Conservation (phyloP, 2,888 invertebrate genomes). For the Leucozona laternaria region DNA sequence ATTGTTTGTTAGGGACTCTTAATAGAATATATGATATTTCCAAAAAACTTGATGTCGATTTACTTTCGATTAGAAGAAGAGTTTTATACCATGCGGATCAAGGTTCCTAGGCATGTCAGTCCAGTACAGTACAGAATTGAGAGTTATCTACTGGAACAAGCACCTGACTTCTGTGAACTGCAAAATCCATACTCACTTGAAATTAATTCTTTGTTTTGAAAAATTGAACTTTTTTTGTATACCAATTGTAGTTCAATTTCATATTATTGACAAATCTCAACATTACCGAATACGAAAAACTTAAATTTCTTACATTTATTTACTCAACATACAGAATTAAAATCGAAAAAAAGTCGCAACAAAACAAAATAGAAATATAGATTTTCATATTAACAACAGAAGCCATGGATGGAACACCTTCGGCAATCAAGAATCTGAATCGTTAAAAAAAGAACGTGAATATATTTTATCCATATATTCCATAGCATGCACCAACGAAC, state of each 20-base stretch:
- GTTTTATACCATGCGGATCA: too few species aligned
- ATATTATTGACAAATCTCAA: background rate
- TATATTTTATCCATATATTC: conserved; percentile 21
- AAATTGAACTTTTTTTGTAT: background rate
- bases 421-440: conserved; percentile 37
- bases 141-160: too few species aligned
- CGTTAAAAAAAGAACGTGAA: conserved; percentile 13
- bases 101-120: too few species aligned
- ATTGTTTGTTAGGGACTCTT: too few species aligned
- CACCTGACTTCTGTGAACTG: too few species aligned
- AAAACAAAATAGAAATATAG: conserved; percentile 4
- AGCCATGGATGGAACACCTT: conserved; percentile 51
- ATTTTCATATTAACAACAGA: conserved; percentile 28
- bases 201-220: too few species aligned
- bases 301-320: background rate
- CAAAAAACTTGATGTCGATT: too few species aligned
- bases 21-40: too few species aligned
- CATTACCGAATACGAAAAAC: background rate
- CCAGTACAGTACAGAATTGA: too few species aligned
- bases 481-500: conserved; percentile 2
- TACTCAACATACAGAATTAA: background rate
- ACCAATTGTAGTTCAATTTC: background rate
- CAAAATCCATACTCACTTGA: too few species aligned
- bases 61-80: too few species aligned
- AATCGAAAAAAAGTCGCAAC: background rate